These are phyloP conservation scores for Micrasema longulum DNA, from an alignment of 1,140 invertebrate genomes.

Conservation along the genomic window DNA sequence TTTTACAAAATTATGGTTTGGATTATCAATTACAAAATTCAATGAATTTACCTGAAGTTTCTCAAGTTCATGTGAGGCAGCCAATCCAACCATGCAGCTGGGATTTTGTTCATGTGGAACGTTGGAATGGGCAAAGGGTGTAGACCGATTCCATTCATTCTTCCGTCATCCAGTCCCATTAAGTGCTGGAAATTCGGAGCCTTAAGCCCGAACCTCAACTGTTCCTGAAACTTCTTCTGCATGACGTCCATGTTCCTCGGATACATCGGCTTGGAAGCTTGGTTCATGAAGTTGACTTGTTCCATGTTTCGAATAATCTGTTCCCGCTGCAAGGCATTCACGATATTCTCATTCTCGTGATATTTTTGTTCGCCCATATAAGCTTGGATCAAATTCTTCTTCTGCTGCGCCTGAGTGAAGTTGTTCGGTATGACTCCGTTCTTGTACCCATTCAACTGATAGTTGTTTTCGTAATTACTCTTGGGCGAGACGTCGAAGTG, in stretches of 20 bases:
- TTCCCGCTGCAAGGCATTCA: constrained; percentile 14
- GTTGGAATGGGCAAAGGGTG: constrained; percentile 57
- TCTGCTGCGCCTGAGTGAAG: not conserved
- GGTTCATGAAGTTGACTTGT: constrained; percentile 28
- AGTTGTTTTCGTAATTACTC: constrained; percentile 26
- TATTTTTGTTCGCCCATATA: constrained; percentile 32
- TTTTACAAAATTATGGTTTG: no score
- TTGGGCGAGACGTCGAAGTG: constrained; percentile 16
- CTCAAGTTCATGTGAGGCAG: constrained; percentile 43
- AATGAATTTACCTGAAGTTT: constrained; percentile 47
- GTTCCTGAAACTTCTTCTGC: constrained; percentile 47
- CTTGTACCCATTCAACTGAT: constrained; percentile 29
- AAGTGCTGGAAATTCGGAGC: constrained; percentile 28
- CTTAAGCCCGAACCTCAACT: constrained; percentile 33
- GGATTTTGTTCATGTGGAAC: constrained; percentile 26
- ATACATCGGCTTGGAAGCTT: constrained; percentile 28
- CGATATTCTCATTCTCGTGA: constrained; percentile 21
- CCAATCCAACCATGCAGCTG: constrained; percentile 56
- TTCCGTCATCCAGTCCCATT: constrained; percentile 41
- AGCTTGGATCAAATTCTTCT: constrained; percentile 24
- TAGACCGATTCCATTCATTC: constrained; percentile 43
- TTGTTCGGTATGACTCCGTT: not conserved
- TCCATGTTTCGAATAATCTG: constrained; percentile 39
- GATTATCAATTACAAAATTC: no score
- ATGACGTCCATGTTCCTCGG: constrained; percentile 25